Evolutionary conservation across 2,797 vertebrate species (phyloP).

Genomic region (Intellagama lesueurii): DNA sequence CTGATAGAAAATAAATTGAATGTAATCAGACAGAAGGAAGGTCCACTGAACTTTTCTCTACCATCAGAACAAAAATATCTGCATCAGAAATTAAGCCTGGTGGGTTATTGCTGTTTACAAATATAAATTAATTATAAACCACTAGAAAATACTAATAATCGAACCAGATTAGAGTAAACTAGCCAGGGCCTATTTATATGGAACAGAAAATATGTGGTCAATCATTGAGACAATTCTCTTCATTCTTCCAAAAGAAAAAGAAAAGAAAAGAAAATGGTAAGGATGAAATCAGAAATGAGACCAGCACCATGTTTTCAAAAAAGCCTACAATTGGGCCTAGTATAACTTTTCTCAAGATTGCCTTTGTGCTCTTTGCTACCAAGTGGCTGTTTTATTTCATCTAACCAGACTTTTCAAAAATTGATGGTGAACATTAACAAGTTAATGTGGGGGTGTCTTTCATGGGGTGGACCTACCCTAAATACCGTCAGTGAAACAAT

Average conservation of each 20-base stretch:
- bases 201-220: background rate
- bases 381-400: background rate
- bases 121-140: background rate
- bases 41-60: background rate
- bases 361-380: background rate
- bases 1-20: background rate
- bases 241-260: background rate
- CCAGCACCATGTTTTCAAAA: background rate
- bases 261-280: background rate
- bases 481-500: background rate
- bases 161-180: background rate
- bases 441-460: background rate
- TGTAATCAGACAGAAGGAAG: background rate
- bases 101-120: background rate
- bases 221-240: background rate
- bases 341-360: background rate
- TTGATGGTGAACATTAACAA: background rate
- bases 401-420: background rate
- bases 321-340: fast-evolving
- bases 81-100: background rate
- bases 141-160: background rate
- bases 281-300: background rate
- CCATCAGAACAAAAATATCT: background rate
- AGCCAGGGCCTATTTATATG: background rate
- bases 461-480: background rate